These are phyloP conservation scores for Lordiphosa fenestrarum DNA, from an alignment of 2,888 invertebrate genomes.

Conservation along the genomic window DNA sequence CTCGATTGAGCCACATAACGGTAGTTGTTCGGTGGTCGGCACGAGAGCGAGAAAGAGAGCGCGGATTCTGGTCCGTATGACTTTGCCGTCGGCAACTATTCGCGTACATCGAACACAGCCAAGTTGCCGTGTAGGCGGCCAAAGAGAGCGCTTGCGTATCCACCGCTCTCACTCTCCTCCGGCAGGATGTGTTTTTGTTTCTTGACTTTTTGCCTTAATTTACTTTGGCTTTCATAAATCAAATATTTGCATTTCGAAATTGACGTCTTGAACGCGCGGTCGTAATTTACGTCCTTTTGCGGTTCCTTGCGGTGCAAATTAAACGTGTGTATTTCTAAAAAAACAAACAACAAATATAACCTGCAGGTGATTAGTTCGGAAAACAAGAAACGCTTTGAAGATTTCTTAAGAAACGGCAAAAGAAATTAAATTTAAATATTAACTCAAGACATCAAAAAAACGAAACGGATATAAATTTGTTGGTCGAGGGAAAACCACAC, in stretches of 20 bases:
- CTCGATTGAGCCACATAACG: slow-evolving; percentile 31
- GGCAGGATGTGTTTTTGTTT: slow-evolving; percentile 33
- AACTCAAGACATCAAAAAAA: slow-evolving; percentile 58
- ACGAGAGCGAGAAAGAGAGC: slow-evolving; percentile 60
- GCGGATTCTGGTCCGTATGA: slow-evolving; percentile 31
- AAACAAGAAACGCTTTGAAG: slow-evolving; percentile 48
- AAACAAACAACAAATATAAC: slow-evolving; percentile 37
- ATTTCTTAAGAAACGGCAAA: slow-evolving; percentile 18
- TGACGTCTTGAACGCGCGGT: slow-evolving; percentile 76
- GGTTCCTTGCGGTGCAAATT: slow-evolving; percentile 36
- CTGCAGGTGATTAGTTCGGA: slow-evolving; percentile 28
- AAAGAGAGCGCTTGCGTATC: slow-evolving; percentile 17
- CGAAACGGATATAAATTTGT: slow-evolving; percentile 37
- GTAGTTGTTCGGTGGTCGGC: slow-evolving; percentile 49
- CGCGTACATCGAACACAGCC: slow-evolving; percentile 4
- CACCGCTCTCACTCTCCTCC: slow-evolving; percentile 13
- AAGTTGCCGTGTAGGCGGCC: slow-evolving; percentile 17
- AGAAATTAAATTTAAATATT: slow-evolving; percentile 52
- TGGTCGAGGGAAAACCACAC: slow-evolving; percentile 45
- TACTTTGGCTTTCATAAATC: slow-evolving; percentile 72
- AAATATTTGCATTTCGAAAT: slow-evolving; percentile 79
- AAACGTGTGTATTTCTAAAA: slow-evolving; percentile 26
- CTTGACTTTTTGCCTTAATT: slow-evolving; percentile 64
- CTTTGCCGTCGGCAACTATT: slow-evolving; percentile 55
- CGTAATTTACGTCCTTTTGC: slow-evolving; percentile 55